Evolutionary conservation across 1,140 invertebrate species (phyloP).

Genomic region (Zaprionus taronus): DNA sequence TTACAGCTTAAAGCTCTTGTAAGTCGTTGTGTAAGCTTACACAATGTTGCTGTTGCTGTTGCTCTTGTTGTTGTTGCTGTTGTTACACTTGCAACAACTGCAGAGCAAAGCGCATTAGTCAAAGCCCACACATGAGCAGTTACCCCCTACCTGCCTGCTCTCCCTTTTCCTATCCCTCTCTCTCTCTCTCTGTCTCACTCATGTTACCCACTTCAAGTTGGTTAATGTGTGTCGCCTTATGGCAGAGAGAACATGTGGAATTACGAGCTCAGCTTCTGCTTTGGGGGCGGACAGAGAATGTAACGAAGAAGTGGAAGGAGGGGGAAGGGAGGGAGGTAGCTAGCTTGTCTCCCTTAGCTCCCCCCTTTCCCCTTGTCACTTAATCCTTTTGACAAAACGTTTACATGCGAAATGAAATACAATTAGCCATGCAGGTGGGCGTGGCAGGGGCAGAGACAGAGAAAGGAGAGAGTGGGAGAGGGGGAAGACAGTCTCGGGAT

Average conservation of each 20-base stretch:
- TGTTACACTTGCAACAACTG: conserved; percentile 55
- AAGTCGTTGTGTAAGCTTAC: conserved; percentile 73
- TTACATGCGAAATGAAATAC: conserved; percentile 66
- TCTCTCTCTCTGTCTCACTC: background rate
- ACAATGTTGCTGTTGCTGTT: conserved; percentile 30
- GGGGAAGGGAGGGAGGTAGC: background rate
- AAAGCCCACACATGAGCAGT: conserved; percentile 52
- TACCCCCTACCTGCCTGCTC: conserved; percentile 10
- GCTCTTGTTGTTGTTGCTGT: conserved; percentile 45
- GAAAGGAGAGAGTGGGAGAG: conserved; percentile 9
- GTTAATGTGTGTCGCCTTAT: conserved; percentile 74
- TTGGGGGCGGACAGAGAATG: background rate
- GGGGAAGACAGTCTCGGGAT: conserved; percentile 13
- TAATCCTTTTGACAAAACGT: conserved; percentile 82
- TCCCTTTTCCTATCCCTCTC: background rate
- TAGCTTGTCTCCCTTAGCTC: background rate
- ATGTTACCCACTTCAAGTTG: conserved; percentile 68
- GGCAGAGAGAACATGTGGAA: conserved; percentile 66
- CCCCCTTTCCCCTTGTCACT: conserved; percentile 6
- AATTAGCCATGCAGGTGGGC: conserved; percentile 57
- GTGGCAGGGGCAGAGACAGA: conserved; percentile 39
- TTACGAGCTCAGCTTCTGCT: conserved; percentile 46
- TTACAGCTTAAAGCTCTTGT: conserved; percentile 73
- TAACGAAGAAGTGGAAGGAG: background rate
- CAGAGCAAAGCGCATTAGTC: conserved; percentile 73